Evolutionary conservation across 2,113 vertebrate genomes (phyloP).

Genomic region (Solenodon paradoxus): DNA sequence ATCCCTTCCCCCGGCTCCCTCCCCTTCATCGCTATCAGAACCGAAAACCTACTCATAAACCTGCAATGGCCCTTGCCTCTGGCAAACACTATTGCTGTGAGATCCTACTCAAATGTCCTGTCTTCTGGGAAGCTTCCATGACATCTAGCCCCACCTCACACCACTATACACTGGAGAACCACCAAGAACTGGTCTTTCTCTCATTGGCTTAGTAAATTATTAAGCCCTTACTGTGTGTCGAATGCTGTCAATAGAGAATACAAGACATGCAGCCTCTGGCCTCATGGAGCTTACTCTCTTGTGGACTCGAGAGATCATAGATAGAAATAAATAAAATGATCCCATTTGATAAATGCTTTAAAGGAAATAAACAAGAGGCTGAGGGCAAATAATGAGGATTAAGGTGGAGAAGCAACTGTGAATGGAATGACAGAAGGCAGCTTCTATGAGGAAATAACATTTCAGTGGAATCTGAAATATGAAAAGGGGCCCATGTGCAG

Average conservation of each 20-base stretch:
- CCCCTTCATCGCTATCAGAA: not conserved
- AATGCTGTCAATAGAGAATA: not conserved
- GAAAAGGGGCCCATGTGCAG: not conserved
- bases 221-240: not conserved
- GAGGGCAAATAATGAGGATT: not conserved
- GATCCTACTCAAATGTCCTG: not conserved
- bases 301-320: not conserved
- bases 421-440: not conserved
- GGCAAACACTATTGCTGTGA: not conserved
- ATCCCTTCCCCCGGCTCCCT: no score
- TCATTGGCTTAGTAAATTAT: not conserved
- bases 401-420: not conserved
- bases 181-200: not conserved
- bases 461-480: not conserved
- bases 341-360: not conserved
- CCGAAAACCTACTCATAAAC: fast-evolving
- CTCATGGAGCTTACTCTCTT: not conserved
- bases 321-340: not conserved
- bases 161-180: not conserved
- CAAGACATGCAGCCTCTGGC: not conserved
- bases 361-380: not conserved
- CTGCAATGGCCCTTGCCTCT: not conserved
- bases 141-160: not conserved
- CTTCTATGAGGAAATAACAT: not conserved
- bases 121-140: not conserved